Conservation (phyloP, 53 echinoderm and acorn worm genomes). For the Holothuria scabra region DNA sequence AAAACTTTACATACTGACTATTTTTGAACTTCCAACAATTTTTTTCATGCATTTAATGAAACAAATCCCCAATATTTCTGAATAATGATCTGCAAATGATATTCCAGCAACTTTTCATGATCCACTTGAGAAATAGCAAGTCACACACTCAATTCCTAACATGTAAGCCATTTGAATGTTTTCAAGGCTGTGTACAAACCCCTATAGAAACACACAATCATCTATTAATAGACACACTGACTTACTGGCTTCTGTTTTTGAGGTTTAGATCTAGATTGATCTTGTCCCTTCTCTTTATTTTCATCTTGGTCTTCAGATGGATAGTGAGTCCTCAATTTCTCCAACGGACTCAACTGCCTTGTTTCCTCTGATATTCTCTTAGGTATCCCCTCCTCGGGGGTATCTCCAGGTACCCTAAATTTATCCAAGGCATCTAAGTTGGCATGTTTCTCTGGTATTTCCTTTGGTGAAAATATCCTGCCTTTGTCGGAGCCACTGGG, state of each 20-base stretch:
- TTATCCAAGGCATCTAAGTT: slow-evolving; percentile 83
- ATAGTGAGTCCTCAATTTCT: slow-evolving; percentile 70
- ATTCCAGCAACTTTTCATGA: too few species aligned
- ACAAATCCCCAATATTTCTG: too few species aligned
- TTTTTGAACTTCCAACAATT: too few species aligned
- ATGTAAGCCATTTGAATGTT: too few species aligned
- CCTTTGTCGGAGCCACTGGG: slow-evolving; percentile 64
- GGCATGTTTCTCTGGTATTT: slow-evolving; percentile 75
- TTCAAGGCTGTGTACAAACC: too few species aligned
- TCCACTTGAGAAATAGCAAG: too few species aligned
- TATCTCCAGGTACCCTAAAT: slow-evolving; percentile 66
- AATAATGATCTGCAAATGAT: too few species aligned
- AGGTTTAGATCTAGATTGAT: neutral
- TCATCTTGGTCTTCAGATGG: slow-evolving; percentile 40
- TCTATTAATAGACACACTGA: too few species aligned
- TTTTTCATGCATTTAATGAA: too few species aligned
- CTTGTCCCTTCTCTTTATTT: neutral
- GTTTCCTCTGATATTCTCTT: slow-evolving; percentile 67
- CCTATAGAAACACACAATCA: too few species aligned
- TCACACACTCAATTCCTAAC: too few species aligned
- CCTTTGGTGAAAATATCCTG: slow-evolving; percentile 74
- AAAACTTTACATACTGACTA: too few species aligned
- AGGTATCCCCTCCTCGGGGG: slow-evolving; percentile 58
- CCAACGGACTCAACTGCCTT: slow-evolving; percentile 74
- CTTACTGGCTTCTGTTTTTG: slow-evolving; percentile 9